Percentiles rank a stretch among this genome's conserved stretches.
phyloP scores from a whole-genome alignment of 2,888 invertebrate species.

The Drosophila infuscata region DNA sequence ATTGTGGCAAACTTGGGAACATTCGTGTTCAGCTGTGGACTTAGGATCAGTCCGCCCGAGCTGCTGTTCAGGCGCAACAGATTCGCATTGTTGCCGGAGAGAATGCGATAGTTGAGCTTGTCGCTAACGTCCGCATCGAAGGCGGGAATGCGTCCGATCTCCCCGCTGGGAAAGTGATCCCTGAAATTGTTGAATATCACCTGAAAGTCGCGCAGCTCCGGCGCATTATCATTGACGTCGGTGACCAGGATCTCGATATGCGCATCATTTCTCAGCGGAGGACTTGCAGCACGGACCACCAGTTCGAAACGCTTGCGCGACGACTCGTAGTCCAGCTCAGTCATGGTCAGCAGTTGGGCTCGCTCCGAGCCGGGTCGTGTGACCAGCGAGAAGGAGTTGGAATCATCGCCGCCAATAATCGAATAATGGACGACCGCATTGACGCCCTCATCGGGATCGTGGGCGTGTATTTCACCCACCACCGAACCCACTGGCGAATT shows the following conservation, averaged over 20 bases:
- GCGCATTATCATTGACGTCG: slow-evolving; percentile 98
- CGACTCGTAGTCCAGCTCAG: slow-evolving; percentile 98
- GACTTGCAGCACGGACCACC: slow-evolving; percentile 95
- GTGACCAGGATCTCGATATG: slow-evolving; percentile 95
- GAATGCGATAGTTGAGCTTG: slow-evolving; percentile 91
- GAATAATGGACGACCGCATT: slow-evolving; percentile 97
- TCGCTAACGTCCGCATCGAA: slow-evolving; percentile 98
- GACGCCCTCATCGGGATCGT: slow-evolving; percentile 96
- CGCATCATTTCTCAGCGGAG: slow-evolving; percentile 94
- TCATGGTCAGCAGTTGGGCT: slow-evolving; percentile 94
- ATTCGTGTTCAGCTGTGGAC: slow-evolving; percentile 97
- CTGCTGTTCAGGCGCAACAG: slow-evolving; percentile 93
- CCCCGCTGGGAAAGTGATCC: slow-evolving; percentile 96
- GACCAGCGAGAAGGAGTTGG: slow-evolving; percentile 93
- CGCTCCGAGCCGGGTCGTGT: slow-evolving; percentile 93
- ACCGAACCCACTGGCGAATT: slow-evolving; percentile 98
- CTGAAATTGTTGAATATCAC: slow-evolving; percentile 98
- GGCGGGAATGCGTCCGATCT: slow-evolving; percentile 96
- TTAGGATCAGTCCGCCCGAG: slow-evolving; percentile 93
- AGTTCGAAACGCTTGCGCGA: slow-evolving; percentile 95
- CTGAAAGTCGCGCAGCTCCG: slow-evolving; percentile 95
- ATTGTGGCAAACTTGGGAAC: slow-evolving; percentile 97
- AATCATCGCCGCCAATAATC: slow-evolving; percentile 96
- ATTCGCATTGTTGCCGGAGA: slow-evolving; percentile 97
- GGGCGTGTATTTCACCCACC: slow-evolving; percentile 95